A percentile compares a stretch with the other conserved stretches of the same genome.
phyloP scores from a whole-genome alignment of 2,888 invertebrate species.

The Cataglyphis albicans region DNA sequence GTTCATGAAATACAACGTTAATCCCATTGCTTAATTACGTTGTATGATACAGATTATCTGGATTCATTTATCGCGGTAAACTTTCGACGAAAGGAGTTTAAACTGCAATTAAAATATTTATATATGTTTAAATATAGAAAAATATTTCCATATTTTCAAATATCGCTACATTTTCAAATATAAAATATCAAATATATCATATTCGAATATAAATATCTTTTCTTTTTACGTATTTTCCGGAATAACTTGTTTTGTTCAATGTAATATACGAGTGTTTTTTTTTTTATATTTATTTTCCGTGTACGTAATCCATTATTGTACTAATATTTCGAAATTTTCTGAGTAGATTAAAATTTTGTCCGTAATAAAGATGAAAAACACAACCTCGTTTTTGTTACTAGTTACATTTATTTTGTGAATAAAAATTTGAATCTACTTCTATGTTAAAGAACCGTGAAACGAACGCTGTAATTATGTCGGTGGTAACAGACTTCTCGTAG shows the following conservation, averaged over 20 bases:
- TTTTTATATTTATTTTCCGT: background rate
- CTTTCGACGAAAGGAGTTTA: background rate
- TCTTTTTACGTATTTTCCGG: background rate
- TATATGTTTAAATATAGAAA: no score
- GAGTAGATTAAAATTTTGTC: background rate
- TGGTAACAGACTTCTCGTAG: background rate
- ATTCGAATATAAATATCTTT: no score
- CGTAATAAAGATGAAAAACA: background rate
- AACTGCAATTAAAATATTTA: background rate
- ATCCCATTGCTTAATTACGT: constrained; percentile 31
- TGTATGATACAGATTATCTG: background rate
- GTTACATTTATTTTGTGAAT: background rate
- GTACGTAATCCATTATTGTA: background rate
- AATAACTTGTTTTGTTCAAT: background rate
- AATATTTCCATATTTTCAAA: background rate
- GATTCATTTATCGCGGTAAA: constrained; percentile 1
- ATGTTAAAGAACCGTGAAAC: constrained; percentile 1
- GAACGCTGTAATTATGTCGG: constrained; percentile 7
- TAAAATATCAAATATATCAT: no score
- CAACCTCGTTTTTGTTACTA: background rate
- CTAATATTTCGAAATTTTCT: background rate
- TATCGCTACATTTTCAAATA: background rate
- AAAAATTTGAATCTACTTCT: background rate
- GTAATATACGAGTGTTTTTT: background rate
- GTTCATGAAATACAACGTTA: constrained; percentile 24